Conservation (phyloP, 2,888 invertebrate species). For the Arge pagana region DNA sequence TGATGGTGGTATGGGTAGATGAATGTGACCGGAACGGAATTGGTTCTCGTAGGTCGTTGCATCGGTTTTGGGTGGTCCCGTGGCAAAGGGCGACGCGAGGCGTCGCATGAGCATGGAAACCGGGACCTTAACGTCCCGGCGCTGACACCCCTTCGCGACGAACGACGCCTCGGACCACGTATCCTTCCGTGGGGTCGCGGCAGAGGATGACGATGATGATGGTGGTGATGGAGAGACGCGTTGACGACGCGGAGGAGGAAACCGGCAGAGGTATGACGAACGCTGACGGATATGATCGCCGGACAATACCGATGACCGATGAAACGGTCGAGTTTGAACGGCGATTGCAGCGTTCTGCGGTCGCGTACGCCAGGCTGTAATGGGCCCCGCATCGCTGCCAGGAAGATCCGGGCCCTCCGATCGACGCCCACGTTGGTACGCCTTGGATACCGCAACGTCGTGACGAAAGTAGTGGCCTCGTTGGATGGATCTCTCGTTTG, state of each 20-base stretch:
- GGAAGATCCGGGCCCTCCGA: constrained; percentile 55
- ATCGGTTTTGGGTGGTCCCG: constrained; percentile 45
- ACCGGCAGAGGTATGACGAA: not conserved
- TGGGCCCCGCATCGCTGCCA: constrained; percentile 59
- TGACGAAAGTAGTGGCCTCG: too few relatives aligned
- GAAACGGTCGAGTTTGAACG: constrained; percentile 6
- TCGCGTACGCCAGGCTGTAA: constrained; percentile 51
- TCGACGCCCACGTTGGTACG: constrained; percentile 37
- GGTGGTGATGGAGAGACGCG: constrained; percentile 4
- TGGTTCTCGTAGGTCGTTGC: constrained; percentile 4
- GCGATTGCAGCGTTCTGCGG: constrained; percentile 34
- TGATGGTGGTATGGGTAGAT: constrained; percentile 8
- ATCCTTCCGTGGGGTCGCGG: constrained; percentile 16
- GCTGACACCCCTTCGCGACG: constrained; percentile 18
- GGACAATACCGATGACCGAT: constrained; percentile 27
- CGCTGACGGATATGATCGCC: constrained; percentile 30
- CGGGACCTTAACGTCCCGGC: constrained; percentile 46
- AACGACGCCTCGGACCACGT: constrained; percentile 21
- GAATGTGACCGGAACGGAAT: not conserved
- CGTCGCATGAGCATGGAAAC: constrained; percentile 51
- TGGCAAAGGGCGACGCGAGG: constrained; percentile 44
- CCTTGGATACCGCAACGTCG: not conserved
- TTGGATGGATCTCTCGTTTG: too few relatives aligned
- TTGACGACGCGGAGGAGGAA: not conserved
- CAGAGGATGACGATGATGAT: constrained; percentile 32